Base-by-base conservation (phyloP, 2,113 vertebrate species). In the Larimichthys crocea region DNA sequence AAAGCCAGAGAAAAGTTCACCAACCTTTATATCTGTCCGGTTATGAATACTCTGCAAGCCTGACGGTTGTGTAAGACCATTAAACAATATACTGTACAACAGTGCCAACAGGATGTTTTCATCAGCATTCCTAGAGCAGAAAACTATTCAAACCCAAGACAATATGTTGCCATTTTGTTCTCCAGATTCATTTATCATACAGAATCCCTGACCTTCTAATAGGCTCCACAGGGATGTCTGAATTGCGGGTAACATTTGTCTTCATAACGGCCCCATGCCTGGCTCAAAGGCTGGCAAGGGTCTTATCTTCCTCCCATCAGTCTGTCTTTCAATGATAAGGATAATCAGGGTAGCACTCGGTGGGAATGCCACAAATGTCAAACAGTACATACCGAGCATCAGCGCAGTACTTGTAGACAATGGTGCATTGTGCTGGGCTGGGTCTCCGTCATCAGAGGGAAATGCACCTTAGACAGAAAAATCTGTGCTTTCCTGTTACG, bases 291-390 rank as follows among this genome's bases (percentile, higher is more conserved):
- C 82, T 65, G 84, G 53, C 80, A 24, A 73, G 53, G 66, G 82
- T 59, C 59, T 83, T 86, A 91, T 92, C 86, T 26, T 20, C 59
- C 49, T 68, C 49, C 64, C 82, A 89, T 92, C 86, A 69, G 90
- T 61, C 90, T 86, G 92, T 83, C 88, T 90, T 80, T 79, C 83
- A 67, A 59, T 81, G 88, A 93, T 92, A 92, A 91, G 87, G 50
- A 82, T 80, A 88, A 88, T 89, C 77, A 17, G 74, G 73, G 61
- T 55, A 69, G 79, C 88, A 77, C 67, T 86, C 65, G 2, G 74
- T 14, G 66, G 80, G 88, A 88, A 90, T 81, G 85, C 90, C 74
- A 80, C 79, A 84, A 89, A 90, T 86, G 81, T 89, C 84, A 80
- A 85, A 82, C 79, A 67, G 61, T 66, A 57, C 86, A 85, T 85